Evolutionary conservation across 2,888 invertebrate genomes (phyloP).

Genomic region (Microctonus hyperodae): DNA sequence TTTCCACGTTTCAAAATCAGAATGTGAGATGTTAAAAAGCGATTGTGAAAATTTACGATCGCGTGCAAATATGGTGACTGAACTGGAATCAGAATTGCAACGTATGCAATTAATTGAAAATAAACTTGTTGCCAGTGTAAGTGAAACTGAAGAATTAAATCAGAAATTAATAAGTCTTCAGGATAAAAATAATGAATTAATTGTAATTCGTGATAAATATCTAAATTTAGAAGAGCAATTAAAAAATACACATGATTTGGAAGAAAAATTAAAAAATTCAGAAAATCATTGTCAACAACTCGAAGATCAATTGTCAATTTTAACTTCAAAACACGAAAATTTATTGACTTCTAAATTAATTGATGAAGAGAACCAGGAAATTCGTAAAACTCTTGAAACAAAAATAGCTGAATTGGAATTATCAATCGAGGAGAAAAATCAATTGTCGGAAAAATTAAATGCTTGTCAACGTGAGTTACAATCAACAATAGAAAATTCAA

Average conservation of each 20-base stretch:
- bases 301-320: conserved; percentile 32
- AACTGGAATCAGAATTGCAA: conserved; percentile 45
- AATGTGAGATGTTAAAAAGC: conserved; percentile 53
- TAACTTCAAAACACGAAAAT: conserved; percentile 37
- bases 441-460: conserved; percentile 46
- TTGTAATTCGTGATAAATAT: conserved; percentile 28
- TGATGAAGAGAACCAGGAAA: conserved; percentile 26
- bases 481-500: conserved; percentile 50
- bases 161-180: conserved; percentile 26
- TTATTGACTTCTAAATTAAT: conserved; percentile 33
- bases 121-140: conserved; percentile 25
- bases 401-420: conserved; percentile 37
- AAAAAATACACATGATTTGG: conserved; percentile 48
- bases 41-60: conserved; percentile 52
- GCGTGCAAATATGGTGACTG: conserved; percentile 42
- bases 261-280: conserved; percentile 40
- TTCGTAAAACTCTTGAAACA: conserved; percentile 31
- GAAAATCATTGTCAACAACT: not conserved
- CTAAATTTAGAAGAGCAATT: conserved; percentile 46
- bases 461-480: conserved; percentile 43
- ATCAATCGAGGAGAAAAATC: conserved; percentile 29
- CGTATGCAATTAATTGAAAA: conserved; percentile 41
- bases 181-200: conserved; percentile 33
- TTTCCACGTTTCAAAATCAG: conserved; percentile 18
- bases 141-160: conserved; percentile 27